Base-by-base conservation (phyloP, 2,113 vertebrate species). In the Holacanthus passer region DNA sequence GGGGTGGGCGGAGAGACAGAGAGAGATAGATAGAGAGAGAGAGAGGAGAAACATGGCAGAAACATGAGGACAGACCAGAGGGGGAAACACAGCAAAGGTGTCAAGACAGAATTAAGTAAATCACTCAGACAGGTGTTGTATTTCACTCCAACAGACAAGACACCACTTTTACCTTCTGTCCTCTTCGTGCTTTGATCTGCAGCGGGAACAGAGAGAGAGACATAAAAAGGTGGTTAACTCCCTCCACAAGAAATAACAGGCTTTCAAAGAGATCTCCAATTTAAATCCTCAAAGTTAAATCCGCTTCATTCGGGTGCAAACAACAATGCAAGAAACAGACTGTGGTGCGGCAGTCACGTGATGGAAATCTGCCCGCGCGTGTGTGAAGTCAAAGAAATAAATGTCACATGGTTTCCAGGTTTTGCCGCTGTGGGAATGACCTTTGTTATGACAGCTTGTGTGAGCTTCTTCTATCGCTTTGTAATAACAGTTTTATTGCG, bases 141-240 rank as follows among this genome's bases (percentile, higher is more conserved):
- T 59, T 68, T 22, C 11, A 41, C 56, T 76, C 12, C 9, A 1
- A 35, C 4, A 32, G 77, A 0, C 27, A 7, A 27, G 29, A 29
- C 4, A 14, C 5, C 17, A 47, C 0, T 35, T 29, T 90, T 91
- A 94, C 94, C 94, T 95, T 76, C 93, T 75, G 74, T 94, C 94
- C 24, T 95, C 93, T 77, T 94, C 93, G n/a, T 93, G 91, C 87
- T 95, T 94, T n/a, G 88, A 92, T 67, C 94, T 95, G 85, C 12
- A 76, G 69, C 48, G 35, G 65, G 37, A 79, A 72, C 37, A 75
- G 4, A 88, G 5, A 82, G 17, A 64, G 4, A 73, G 39, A 79
- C 48, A 83, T 7, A 65, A 68, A 84, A 85, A 71, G 0, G 4
- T 11, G 13, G 59, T 71, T 55, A 76, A 73, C 2, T 55, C 63